phyloP scores from a whole-genome alignment of 1,140 invertebrate genomes.

The Leptinotarsa lineolata region DNA sequence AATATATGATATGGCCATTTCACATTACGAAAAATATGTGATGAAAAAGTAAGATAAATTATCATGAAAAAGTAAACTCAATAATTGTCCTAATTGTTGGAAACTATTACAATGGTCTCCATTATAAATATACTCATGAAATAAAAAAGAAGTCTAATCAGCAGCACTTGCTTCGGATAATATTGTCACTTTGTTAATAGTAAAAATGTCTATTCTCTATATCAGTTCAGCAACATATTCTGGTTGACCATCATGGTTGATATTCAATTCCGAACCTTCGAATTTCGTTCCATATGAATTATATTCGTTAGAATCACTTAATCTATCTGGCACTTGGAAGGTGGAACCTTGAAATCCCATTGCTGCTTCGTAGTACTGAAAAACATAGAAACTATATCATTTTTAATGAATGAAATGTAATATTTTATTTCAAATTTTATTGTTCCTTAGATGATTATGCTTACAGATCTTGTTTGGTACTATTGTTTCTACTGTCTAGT shows the following conservation, averaged over 20 bases:
- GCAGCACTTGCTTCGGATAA: constrained; percentile 28
- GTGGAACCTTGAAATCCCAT: constrained; percentile 73
- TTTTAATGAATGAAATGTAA: too few relatives aligned
- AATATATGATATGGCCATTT: constrained; percentile 28
- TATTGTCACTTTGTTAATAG: constrained; percentile 32
- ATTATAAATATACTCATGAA: not conserved
- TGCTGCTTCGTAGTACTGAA: constrained; percentile 67
- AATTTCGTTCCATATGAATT: constrained; percentile 48
- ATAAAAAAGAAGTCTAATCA: not conserved
- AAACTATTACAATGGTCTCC: constrained; percentile 17
- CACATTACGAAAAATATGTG: constrained; percentile 22
- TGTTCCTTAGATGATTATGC: too few relatives aligned
- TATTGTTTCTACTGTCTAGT: too few relatives aligned
- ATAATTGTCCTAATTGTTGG: not conserved
- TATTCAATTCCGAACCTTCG: constrained; percentile 57
- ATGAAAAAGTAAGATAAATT: not conserved
- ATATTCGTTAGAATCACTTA: constrained; percentile 48
- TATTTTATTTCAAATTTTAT: too few relatives aligned
- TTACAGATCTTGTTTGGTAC: too few relatives aligned
- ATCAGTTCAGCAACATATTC: constrained; percentile 72
- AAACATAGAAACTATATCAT: constrained; percentile 36
- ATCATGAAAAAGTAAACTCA: constrained; percentile 16
- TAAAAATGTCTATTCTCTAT: constrained; percentile 50
- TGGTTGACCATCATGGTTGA: constrained; percentile 69
- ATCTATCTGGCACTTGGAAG: constrained; percentile 66